Evolutionary conservation across 2,113 vertebrate species (phyloP), one percentile per base, ranked within the genome.

Genomic region (Psittacus erithacus): DNA sequence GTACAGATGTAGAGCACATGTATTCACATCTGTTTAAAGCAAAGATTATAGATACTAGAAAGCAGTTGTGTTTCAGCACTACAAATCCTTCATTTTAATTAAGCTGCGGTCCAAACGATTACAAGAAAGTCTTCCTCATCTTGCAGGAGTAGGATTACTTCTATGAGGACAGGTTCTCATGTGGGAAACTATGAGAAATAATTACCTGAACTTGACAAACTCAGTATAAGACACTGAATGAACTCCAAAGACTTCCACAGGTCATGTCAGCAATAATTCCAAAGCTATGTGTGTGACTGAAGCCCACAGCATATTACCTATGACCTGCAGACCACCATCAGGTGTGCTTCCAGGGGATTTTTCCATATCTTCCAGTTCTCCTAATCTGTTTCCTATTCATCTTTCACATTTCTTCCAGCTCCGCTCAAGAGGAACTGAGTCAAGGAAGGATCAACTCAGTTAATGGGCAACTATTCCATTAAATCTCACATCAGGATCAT

Each of bases 1-100:
- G 67, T 79, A 85, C 96, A 98, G 96, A 98, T 97, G 97, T 38
- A 94, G 92, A 98, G 97, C 98, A 98, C 88, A 96, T 98, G 97
- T 92, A 93, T 92, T 90, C 83, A n/a, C 82, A 92, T 83, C 64
- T 86, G 93, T 96, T 98, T 92, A 94, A 96, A 97, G 93, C 90
- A 88, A 86, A 86, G 90, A 96, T 78, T 95, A 93, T 79, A 95
- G 84, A 95, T 85, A 68, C 77, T 92, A 74, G 89, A 97, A 96
- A 95, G 92, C 86, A 97, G 80, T 47, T 95, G 95, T 93, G 97
- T 97, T 92, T 89, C 97, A 95, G 97, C 96, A 97, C 60, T 39
- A 71, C 70, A 75, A 90, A 86, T 24, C 38, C 31, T 92, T 79
- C 82, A 44, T 94, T 97, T 90, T 94, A 94, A 97, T 96, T 96